A percentile compares a stretch with the other conserved stretches of the same genome.
phyloP scores from a whole-genome alignment of 2,888 invertebrate species.

The Drosophila demipolita region DNA sequence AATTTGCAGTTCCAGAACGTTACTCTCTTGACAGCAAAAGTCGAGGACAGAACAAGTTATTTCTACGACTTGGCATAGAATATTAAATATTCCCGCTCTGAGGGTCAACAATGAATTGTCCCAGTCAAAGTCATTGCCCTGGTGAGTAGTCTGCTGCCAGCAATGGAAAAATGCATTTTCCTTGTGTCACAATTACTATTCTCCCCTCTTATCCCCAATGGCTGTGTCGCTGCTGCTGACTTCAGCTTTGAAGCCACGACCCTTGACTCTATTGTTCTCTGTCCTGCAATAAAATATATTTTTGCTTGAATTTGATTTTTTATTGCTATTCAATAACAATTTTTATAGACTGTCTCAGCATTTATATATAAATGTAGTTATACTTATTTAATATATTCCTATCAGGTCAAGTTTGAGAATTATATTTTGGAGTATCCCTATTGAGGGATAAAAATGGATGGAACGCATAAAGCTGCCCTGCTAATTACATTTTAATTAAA shows the following conservation, averaged over 20 bases:
- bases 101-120: conserved; percentile 19
- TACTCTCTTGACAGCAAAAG: conserved; percentile 8
- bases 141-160: neutral
- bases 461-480: neutral
- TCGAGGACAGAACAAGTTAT: neutral
- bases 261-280: neutral
- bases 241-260: neutral
- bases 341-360: neutral
- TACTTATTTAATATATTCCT: neutral
- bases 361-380: neutral
- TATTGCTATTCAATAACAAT: neutral
- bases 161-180: conserved; percentile 21
- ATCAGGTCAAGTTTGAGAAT: neutral
- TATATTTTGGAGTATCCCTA: neutral
- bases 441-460: neutral
- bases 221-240: neutral
- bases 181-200: neutral
- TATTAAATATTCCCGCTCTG: conserved; percentile 8
- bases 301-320: conserved; percentile 7
- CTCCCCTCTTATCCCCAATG: neutral
- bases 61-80: conserved; percentile 11
- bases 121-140: conserved; percentile 34
- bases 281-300: conserved; percentile 3
- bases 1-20: conserved; percentile 2
- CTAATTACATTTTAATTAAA: conserved; percentile 44